Percentiles rank a stretch among this genome's conserved stretches.
Conservation (phyloP, 2,888 invertebrate species). For the Stramonita haemastoma region DNA sequence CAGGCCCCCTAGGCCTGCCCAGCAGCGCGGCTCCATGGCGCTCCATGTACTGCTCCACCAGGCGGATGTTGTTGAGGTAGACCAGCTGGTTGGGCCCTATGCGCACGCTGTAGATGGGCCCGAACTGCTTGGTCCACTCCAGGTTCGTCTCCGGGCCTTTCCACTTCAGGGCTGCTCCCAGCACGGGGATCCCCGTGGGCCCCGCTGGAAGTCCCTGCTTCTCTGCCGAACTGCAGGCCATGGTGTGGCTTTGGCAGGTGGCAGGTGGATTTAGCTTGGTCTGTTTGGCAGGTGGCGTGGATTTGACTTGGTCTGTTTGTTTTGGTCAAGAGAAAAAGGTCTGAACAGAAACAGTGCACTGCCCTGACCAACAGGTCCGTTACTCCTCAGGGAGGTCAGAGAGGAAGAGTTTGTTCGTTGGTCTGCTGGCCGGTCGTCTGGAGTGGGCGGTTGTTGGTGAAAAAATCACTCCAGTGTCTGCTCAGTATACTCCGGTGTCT, state of each 20-base stretch:
- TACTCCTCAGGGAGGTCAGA: background rate
- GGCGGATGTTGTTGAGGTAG: constrained; percentile 50
- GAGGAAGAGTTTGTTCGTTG: background rate
- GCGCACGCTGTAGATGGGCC: constrained; percentile 47
- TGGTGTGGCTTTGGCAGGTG: background rate
- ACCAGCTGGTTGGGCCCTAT: constrained; percentile 49
- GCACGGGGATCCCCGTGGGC: constrained; percentile 44
- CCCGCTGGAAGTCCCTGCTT: constrained; percentile 43
- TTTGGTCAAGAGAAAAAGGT: background rate
- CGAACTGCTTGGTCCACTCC: constrained; percentile 49
- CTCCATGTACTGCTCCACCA: constrained; percentile 50
- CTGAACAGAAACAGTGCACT: background rate
- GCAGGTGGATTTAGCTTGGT: background rate
- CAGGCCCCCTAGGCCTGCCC: constrained; percentile 51
- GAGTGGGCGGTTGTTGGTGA: no score
- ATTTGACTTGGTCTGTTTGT: background rate
- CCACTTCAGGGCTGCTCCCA: constrained; percentile 47
- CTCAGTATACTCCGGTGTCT: no score
- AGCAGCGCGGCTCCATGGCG: constrained; percentile 44
- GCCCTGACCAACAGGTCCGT: background rate
- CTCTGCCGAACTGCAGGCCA: background rate
- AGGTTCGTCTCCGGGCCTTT: constrained; percentile 52
- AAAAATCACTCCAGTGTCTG: no score
- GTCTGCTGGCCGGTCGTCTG: no score
- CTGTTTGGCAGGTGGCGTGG: background rate